phyloP scores from a whole-genome alignment of 2,113 vertebrate genomes.

The Proterorhinus semilunaris region DNA sequence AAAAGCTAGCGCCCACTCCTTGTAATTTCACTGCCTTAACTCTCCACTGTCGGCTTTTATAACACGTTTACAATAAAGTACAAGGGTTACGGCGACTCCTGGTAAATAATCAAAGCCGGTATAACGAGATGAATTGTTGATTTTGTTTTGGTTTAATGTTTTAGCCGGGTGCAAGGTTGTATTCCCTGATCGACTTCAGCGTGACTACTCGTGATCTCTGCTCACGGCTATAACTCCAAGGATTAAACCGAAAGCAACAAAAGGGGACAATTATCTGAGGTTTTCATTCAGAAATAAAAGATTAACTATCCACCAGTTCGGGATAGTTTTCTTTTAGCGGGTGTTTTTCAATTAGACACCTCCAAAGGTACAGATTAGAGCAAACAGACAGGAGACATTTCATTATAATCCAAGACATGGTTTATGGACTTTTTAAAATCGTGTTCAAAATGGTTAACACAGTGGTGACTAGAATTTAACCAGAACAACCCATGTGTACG shows the following conservation, averaged over 20 bases:
- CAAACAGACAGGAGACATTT: too few species aligned
- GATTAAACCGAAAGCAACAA: conserved; percentile 6
- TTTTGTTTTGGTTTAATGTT: background rate
- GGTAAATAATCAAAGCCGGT: fast-evolving
- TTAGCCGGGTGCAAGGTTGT: background rate
- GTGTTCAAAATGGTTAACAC: too few species aligned
- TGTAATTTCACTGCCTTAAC: background rate
- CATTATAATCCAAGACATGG: too few species aligned
- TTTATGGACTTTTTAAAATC: too few species aligned
- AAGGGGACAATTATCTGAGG: background rate
- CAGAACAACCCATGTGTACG: too few species aligned
- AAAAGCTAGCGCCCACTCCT: conserved; percentile 23
- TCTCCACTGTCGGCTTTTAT: background rate
- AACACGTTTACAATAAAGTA: conserved; percentile 3
- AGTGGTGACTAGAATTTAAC: too few species aligned
- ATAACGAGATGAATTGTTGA: fast-evolving
- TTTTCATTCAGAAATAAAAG: background rate
- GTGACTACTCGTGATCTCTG: conserved; percentile 68
- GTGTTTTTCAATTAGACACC: background rate
- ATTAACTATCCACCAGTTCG: background rate
- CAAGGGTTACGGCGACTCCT: fast-evolving
- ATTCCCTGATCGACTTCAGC: conserved; percentile 30
- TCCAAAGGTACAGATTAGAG: background rate
- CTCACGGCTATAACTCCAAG: conserved; percentile 2
- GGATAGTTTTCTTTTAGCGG: background rate